Conservation (phyloP, 2,888 invertebrate genomes). For the Hydroisotoma schaefferi region DNA sequence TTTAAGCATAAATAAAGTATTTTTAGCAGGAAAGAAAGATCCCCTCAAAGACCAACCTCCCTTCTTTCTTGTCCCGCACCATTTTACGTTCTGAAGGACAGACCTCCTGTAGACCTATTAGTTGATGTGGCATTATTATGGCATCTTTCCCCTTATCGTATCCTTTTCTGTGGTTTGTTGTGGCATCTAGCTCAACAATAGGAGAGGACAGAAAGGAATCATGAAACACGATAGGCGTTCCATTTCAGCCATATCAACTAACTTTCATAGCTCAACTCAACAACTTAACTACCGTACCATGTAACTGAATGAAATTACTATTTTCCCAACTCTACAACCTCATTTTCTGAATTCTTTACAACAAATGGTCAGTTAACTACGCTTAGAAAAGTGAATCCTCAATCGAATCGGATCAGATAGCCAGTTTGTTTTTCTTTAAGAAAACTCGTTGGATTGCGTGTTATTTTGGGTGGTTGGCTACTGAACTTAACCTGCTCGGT, state of each 20-base stretch:
- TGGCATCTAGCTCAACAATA: not conserved
- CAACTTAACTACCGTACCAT: constrained; percentile 15
- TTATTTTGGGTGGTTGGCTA: too few species aligned
- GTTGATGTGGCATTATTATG: constrained; percentile 12
- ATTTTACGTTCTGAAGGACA: not conserved
- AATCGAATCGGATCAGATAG: too few species aligned
- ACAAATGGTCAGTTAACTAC: too few species aligned
- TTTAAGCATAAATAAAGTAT: too few species aligned
- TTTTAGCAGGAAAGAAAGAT: not conserved
- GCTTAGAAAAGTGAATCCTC: too few species aligned
- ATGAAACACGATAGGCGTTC: not conserved
- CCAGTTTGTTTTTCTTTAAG: too few species aligned
- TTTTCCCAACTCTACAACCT: too few species aligned
- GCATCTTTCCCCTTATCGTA: not conserved
- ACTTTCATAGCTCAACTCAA: not conserved
- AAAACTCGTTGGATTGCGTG: too few species aligned
- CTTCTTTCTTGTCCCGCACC: constrained; percentile 3
- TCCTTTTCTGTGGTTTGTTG: constrained; percentile 6
- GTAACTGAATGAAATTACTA: too few species aligned
- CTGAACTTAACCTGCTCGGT: too few species aligned
- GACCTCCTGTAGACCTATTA: constrained; percentile 11
- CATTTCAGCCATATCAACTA: not conserved
- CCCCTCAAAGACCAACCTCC: not conserved
- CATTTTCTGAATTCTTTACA: too few species aligned
- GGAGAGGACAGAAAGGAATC: not conserved